phyloP scores from a whole-genome alignment of 2,113 vertebrate genomes.

The Psettodes erumei region DNA sequence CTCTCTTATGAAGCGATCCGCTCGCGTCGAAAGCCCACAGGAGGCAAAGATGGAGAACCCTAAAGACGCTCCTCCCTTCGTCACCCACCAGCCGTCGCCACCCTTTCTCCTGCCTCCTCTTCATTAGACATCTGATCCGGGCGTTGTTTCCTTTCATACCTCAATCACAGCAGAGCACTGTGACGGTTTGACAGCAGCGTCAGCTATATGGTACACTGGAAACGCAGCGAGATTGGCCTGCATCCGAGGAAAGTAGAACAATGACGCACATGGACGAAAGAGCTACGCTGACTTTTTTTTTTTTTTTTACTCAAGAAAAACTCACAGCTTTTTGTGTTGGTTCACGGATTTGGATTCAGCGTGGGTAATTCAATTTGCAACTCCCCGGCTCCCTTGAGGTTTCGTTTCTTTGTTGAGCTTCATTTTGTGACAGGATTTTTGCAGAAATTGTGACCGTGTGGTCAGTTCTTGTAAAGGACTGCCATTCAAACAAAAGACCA shows the following conservation, averaged over 20 bases:
- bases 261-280: background rate
- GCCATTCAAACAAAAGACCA: too few species aligned
- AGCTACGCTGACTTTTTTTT: background rate
- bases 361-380: background rate
- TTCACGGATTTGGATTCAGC: background rate
- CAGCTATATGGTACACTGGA: background rate
- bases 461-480: background rate
- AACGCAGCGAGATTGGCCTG: background rate
- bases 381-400: background rate
- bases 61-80: slow-evolving; percentile 29
- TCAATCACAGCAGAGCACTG: background rate
- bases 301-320: background rate
- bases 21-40: slow-evolving; percentile 68
- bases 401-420: background rate
- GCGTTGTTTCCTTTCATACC: slow-evolving; percentile 17
- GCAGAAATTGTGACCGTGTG: background rate
- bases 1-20: slow-evolving; percentile 60
- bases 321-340: background rate
- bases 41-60: slow-evolving; percentile 49
- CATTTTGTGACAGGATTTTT: background rate
- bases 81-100: background rate
- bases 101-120: slow-evolving; percentile 18
- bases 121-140: slow-evolving; percentile 26
- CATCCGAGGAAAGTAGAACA: background rate
- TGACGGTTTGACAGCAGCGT: background rate